Percentiles rank a stretch among this genome's conserved stretches.
phyloP scores from a whole-genome alignment of 2,797 vertebrate species.

The Helicolenus hilgendorfi region DNA sequence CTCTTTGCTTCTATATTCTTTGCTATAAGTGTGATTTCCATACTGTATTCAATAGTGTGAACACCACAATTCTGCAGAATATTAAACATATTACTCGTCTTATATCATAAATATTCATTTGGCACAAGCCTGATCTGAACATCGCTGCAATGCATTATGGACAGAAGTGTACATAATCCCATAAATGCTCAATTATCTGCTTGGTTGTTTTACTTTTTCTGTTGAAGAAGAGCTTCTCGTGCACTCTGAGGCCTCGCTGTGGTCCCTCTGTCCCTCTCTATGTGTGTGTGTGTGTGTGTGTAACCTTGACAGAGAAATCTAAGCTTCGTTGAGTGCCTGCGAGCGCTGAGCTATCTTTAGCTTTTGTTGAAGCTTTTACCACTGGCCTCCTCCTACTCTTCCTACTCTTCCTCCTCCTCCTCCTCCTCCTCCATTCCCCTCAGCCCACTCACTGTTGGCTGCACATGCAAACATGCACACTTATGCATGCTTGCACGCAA shows the following conservation, averaged over 20 bases:
- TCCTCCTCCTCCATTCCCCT: conserved; percentile 63
- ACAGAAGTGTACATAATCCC: not conserved
- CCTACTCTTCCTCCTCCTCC: conserved; percentile 25
- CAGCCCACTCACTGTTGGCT: conserved; percentile 81
- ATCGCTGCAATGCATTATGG: not conserved
- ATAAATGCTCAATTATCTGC: not conserved
- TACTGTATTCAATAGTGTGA: not conserved
- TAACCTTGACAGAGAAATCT: conserved; percentile 86
- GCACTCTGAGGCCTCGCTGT: conserved; percentile 26
- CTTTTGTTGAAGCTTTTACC: conserved; percentile 85
- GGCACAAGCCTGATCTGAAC: not conserved
- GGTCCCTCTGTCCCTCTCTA: conserved; percentile 7
- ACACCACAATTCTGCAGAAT: not conserved
- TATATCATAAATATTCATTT: not conserved
- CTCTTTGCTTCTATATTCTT: too few species aligned
- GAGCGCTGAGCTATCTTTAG: conserved; percentile 91
- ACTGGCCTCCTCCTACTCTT: conserved; percentile 77
- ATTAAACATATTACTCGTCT: not conserved
- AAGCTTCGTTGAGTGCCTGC: conserved; percentile 82
- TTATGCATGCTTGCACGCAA: conserved; percentile 76
- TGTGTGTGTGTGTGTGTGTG: conserved; percentile 45
- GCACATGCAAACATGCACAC: conserved; percentile 81
- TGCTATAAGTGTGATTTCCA: not conserved
- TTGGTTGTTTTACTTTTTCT: conserved; percentile 23
- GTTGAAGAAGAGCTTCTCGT: conserved; percentile 2